phyloP scores from a whole-genome alignment of 2,888 invertebrate genomes.

The Andrena minutula region DNA sequence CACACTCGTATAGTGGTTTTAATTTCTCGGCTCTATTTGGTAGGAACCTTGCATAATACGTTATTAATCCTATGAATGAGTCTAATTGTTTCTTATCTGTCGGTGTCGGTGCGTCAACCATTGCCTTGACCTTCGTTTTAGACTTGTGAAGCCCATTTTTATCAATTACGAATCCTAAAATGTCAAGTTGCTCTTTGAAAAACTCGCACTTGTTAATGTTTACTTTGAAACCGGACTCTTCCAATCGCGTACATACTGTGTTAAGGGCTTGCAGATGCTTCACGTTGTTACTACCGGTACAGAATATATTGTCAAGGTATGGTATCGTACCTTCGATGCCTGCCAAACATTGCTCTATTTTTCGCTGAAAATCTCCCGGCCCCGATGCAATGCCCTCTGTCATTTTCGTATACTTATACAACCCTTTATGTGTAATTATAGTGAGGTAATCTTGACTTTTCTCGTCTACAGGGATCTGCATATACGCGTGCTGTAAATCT shows the following conservation, averaged over 20 bases:
- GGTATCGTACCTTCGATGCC: not conserved
- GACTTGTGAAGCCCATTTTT: conserved; percentile 68
- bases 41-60: conserved; percentile 79
- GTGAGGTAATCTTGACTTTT: not conserved
- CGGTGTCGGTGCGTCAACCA: conserved; percentile 66
- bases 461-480: not conserved
- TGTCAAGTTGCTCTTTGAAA: conserved; percentile 62
- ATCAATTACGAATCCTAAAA: conserved; percentile 71
- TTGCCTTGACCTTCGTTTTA: conserved; percentile 66
- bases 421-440: conserved; percentile 13
- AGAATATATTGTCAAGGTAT: conserved; percentile 38
- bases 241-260: not conserved
- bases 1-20: conserved; percentile 68
- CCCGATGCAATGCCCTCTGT: not conserved
- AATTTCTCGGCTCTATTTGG: conserved; percentile 68
- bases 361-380: not conserved
- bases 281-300: conserved; percentile 11
- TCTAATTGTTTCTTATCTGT: conserved; percentile 61
- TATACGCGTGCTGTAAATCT: conserved; percentile 1
- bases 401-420: conserved; percentile 3
- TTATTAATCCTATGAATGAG: conserved; percentile 72
- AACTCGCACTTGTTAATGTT: conserved; percentile 70
- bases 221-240: conserved; percentile 26
- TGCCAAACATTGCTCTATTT: not conserved
- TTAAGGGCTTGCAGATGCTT: conserved; percentile 23